Conservation (phyloP, 2,888 invertebrate genomes). For the Heliconius sara region DNA sequence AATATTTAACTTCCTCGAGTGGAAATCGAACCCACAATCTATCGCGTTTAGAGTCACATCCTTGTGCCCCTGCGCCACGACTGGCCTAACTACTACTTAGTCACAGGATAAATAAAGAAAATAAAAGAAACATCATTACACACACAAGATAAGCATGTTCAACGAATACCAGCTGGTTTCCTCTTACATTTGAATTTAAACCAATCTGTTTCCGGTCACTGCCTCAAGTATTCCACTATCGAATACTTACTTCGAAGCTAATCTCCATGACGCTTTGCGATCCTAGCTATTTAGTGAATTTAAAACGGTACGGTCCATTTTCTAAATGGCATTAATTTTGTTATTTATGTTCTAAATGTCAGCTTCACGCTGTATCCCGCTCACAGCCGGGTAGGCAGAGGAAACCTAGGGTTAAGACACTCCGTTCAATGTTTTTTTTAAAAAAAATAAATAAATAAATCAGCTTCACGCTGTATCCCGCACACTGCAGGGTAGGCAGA, state of each 20-base stretch:
- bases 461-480: too few species aligned
- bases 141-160: neutral
- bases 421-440: too few species aligned
- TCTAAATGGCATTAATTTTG: neutral
- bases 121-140: neutral
- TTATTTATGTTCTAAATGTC: neutral
- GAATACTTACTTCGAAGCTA: constrained; percentile 5
- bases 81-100: too few species aligned
- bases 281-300: neutral
- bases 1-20: too few species aligned
- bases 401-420: too few species aligned
- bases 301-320: neutral
- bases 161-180: neutral
- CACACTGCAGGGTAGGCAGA: too few species aligned
- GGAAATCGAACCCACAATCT: too few species aligned
- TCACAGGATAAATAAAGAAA: too few species aligned
- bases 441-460: too few species aligned
- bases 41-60: too few species aligned
- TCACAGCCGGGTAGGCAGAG: too few species aligned
- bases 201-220: constrained; percentile 12
- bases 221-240: constrained; percentile 4
- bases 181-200: constrained; percentile 7
- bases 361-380: neutral
- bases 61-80: too few species aligned
- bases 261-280: neutral